A percentile compares a stretch with the other conserved stretches of the same genome.
Evolutionary conservation across 2,888 invertebrate species (phyloP).

Genomic region (Ommatoiulus sabulosus): DNA sequence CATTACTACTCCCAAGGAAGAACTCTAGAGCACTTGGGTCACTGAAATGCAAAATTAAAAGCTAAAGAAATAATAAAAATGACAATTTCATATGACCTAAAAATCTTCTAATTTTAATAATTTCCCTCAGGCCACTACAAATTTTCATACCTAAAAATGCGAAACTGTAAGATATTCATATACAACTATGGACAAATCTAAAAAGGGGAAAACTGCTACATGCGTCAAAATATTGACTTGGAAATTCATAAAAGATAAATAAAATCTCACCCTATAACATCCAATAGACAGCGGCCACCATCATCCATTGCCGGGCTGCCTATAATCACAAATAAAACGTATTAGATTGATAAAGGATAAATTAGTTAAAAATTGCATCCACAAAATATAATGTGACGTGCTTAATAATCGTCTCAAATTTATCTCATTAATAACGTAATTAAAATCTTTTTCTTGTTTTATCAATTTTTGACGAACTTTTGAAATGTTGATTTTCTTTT

Average conservation of each 20-base stretch:
- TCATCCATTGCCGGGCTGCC: slow-evolving; percentile 64
- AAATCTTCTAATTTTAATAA: background rate
- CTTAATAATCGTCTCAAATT: background rate
- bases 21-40: slow-evolving; percentile 54
- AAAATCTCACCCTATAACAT: slow-evolving; percentile 65
- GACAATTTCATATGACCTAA: background rate
- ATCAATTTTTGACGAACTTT: too few species aligned
- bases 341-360: too few species aligned
- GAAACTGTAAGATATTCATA: background rate
- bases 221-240: background rate
- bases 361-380: too few species aligned
- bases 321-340: slow-evolving; percentile 21
- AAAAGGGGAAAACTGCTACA: background rate
- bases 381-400: background rate
- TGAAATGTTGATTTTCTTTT: too few species aligned
- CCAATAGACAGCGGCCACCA: slow-evolving; percentile 66
- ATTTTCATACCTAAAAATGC: background rate
- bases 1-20: slow-evolving; percentile 54
- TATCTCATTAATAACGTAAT: background rate
- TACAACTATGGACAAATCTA: background rate
- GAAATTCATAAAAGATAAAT: background rate
- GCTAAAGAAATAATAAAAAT: slow-evolving; percentile 46
- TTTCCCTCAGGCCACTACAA: background rate
- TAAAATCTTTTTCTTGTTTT: too few species aligned
- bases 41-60: slow-evolving; percentile 51